Conservation (phyloP, 1,140 invertebrate genomes). For the Apocrypta bakeri region DNA sequence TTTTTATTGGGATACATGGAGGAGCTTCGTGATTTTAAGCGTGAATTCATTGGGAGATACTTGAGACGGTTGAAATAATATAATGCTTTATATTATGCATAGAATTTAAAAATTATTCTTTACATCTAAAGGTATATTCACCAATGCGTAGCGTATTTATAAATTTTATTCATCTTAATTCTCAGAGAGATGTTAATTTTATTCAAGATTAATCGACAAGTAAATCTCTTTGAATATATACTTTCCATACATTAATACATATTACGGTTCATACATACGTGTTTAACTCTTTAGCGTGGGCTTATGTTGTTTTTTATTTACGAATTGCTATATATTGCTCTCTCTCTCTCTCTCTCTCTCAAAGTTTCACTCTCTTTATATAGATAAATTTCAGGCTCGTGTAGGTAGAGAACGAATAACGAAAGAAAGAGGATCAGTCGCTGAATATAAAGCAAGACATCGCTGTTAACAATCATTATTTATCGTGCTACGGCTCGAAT, state of each 20-base stretch:
- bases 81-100: no score
- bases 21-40: no score
- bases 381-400: background rate
- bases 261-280: background rate
- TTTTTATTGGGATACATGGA: no score
- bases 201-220: constrained; percentile 50
- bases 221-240: constrained; percentile 43
- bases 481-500: background rate
- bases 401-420: background rate
- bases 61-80: no score
- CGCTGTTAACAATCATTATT: background rate
- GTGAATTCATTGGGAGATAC: no score
- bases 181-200: constrained; percentile 49
- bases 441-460: constrained; percentile 18
- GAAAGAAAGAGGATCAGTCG: background rate
- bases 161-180: constrained; percentile 49
- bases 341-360: constrained; percentile 24
- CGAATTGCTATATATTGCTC: constrained; percentile 32
- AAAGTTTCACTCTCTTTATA: background rate
- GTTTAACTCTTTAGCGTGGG: constrained; percentile 34
- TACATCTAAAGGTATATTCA: constrained; percentile 34
- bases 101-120: no score
- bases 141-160: background rate
- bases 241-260: background rate
- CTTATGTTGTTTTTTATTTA: constrained; percentile 46